These are phyloP conservation scores for Copidosoma floridanum DNA, from an alignment of 1,140 invertebrate genomes.

Conservation along the genomic window DNA sequence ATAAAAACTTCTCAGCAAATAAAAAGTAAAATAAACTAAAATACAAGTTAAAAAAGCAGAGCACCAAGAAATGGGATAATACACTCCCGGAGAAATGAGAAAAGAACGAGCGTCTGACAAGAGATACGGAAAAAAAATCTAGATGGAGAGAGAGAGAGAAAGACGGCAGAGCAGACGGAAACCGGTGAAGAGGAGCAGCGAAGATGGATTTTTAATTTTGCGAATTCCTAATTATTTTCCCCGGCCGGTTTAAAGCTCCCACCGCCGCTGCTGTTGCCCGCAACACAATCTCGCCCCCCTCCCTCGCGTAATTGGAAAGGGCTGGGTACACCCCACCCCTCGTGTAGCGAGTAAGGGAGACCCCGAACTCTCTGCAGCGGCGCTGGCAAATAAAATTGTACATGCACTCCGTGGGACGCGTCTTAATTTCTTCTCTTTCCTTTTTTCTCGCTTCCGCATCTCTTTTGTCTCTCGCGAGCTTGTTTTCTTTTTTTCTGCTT, in stretches of 20 bases:
- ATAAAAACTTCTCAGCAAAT: too few species aligned
- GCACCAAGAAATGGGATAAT: too few species aligned
- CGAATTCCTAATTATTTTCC: slow-evolving; percentile 40
- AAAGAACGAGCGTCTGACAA: too few species aligned
- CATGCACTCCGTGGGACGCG: slow-evolving; percentile 1
- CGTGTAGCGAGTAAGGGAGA: too few species aligned
- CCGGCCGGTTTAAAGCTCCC: slow-evolving; percentile 33
- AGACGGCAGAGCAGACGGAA: neutral
- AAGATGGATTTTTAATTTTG: slow-evolving; percentile 43
- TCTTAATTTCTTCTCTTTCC: slow-evolving; percentile 18
- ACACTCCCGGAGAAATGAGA: too few species aligned
- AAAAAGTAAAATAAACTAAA: too few species aligned
- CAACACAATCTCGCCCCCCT: slow-evolving; percentile 35
- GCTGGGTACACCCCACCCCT: slow-evolving; percentile 19
- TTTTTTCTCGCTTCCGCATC: neutral
- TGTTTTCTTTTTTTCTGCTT: neutral
- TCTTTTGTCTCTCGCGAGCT: too few species aligned
- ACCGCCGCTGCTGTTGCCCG: neutral
- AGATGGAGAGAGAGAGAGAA: neutral
- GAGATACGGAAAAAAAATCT: too few species aligned
- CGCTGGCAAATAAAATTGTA: slow-evolving; percentile 25
- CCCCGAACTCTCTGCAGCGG: too few species aligned
- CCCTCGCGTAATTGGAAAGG: slow-evolving; percentile 39
- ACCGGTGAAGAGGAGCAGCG: neutral
- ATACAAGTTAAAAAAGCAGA: too few species aligned